Evolutionary conservation across 2,797 vertebrate species (phyloP).

Genomic region (Leptatherina wallacei): DNA sequence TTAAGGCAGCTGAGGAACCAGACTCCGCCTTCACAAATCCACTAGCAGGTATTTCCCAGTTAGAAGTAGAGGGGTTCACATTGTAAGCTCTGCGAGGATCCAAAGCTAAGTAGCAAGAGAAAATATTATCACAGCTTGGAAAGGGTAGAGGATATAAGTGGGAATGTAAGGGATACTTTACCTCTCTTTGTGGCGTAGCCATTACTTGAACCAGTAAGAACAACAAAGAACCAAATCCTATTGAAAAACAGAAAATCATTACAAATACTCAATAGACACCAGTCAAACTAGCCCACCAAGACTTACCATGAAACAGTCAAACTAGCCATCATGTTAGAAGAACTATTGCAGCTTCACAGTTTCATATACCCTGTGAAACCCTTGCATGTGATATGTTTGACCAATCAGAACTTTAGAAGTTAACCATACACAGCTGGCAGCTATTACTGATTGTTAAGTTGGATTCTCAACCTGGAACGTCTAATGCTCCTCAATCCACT

Average conservation of each 20-base stretch:
- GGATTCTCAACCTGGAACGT: not conserved
- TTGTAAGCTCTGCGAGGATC: not conserved
- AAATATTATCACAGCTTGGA: accelerated
- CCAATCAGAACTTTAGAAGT: conserved; percentile 28
- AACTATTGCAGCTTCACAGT: not conserved
- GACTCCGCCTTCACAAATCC: not conserved
- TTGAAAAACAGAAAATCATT: not conserved
- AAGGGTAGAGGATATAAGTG: not conserved
- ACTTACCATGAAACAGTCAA: conserved; percentile 23
- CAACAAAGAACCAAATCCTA: conserved; percentile 37
- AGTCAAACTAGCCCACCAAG: accelerated
- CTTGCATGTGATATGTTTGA: conserved; percentile 22
- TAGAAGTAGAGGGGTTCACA: not conserved
- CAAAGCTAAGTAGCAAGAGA: not conserved
- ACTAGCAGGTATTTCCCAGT: not conserved
- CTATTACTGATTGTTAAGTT: conserved; percentile 9
- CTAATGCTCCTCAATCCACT: not conserved
- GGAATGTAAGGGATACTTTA: not conserved
- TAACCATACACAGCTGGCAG: conserved; percentile 34
- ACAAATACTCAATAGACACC: not conserved
- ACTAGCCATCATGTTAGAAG: conserved; percentile 22
- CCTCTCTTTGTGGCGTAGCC: conserved; percentile 8
- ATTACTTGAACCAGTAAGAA: conserved; percentile 27
- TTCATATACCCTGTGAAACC: not conserved
- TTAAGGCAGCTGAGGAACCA: not conserved